Evolutionary conservation across 1,140 invertebrate genomes (phyloP), one percentile per base, ranked within the genome.

Genomic region (Tetramorium parvispinum): DNA sequence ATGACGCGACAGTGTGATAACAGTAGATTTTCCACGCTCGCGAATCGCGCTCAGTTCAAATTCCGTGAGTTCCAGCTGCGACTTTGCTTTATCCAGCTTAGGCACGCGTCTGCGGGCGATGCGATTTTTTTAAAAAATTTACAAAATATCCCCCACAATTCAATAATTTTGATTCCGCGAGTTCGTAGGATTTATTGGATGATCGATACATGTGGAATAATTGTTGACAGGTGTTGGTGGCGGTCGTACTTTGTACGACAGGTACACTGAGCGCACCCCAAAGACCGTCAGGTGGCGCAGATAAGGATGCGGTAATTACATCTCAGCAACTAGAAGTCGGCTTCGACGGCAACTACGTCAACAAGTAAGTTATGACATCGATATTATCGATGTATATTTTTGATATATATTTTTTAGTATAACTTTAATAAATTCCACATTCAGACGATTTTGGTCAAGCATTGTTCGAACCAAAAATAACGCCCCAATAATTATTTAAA

Each of bases 321-420:
- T 96, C 96, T 18, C 96, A 96, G 87, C 96, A 96, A 75, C 96
- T 96, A 81, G 96, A 96, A 87, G 95, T 96, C 65, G 96, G 96
- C 89, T 95, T 96, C 76, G 96, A 96, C 86, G 96, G 92, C 94
- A 98, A 97, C 92, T 98, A 97, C 91, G 96, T 95, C 61, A 95
- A 95, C 87, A 95, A 95, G 95, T 95, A 92, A 93, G 94, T 89
- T 16, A 5, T 10, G 24, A 53, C 4, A 0, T 43, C 16, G 4
- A 49, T 49, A 27, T 18, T 46, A 0, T 46, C 10, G 0, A 46
- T 43, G 6, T 43, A 43, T 43, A 43, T 43, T 43, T 40, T 40
- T 8, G 1, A 43, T 43, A 8, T n/a, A 21, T 66, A 11, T 37
- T 4, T 13, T 68, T 70, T 16, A 49, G 27, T 43, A 3, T 4